A percentile compares a stretch with the other conserved stretches of the same genome.
These are phyloP conservation scores for Apamea epomidion DNA, from an alignment of 2,888 invertebrate species.

Conservation along the genomic window DNA sequence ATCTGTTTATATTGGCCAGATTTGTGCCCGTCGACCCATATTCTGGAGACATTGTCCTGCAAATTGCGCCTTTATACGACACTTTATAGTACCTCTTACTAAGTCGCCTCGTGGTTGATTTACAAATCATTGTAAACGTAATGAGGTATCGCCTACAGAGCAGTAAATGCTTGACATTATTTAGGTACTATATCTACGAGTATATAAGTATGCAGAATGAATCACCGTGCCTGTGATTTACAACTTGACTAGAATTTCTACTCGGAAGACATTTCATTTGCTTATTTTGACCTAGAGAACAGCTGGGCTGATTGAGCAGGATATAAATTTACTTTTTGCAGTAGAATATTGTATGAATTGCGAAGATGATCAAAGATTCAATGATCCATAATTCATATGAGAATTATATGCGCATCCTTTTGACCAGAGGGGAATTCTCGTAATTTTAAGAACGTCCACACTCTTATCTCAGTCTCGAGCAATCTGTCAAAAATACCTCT, in stretches of 20 bases:
- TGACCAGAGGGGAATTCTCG: too few species aligned
- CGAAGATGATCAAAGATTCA: neutral
- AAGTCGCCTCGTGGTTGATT: slow-evolving; percentile 55
- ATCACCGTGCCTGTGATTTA: slow-evolving; percentile 51
- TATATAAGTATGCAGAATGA: slow-evolving; percentile 50
- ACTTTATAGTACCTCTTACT: slow-evolving; percentile 47
- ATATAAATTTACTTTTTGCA: neutral
- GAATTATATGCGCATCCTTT: neutral
- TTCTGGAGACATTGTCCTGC: slow-evolving; percentile 61
- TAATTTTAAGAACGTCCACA: too few species aligned
- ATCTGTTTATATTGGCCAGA: slow-evolving; percentile 58
- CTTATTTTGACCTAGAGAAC: slow-evolving; percentile 51
- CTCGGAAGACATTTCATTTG: slow-evolving; percentile 56
- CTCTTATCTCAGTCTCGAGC: too few species aligned
- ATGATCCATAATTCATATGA: neutral
- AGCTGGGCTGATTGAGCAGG: slow-evolving; percentile 5
- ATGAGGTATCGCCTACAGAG: slow-evolving; percentile 54
- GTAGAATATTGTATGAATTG: neutral
- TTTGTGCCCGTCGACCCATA: slow-evolving; percentile 49
- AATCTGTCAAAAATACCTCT: too few species aligned
- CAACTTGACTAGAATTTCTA: slow-evolving; percentile 50
- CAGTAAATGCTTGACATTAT: slow-evolving; percentile 54
- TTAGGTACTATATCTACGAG: slow-evolving; percentile 31
- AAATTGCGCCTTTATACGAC: slow-evolving; percentile 55
- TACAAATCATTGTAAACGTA: slow-evolving; percentile 65